These are phyloP conservation scores for Axis porcinus DNA, from an alignment of 2,113 vertebrate genomes.

Conservation along the genomic window DNA sequence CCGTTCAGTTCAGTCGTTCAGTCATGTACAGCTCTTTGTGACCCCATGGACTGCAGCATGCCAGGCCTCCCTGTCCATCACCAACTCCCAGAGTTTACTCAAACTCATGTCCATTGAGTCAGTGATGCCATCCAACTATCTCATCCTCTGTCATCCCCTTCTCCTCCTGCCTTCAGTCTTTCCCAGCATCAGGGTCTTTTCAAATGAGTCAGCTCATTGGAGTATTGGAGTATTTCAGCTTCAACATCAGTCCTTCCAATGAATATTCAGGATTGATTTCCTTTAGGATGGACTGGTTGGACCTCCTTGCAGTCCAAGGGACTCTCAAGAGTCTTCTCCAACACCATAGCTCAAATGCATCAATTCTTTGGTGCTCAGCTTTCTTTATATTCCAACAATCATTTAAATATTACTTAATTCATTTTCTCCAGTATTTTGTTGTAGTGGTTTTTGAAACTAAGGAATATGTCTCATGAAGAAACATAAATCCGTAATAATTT, in stretches of 20 bases:
- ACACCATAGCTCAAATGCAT: not conserved
- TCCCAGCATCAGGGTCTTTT: not conserved
- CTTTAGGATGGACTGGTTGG: not conserved
- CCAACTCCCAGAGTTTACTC: not conserved
- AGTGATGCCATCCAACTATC: not conserved
- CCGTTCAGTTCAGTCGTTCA: rapidly evolving
- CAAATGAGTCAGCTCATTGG: not conserved
- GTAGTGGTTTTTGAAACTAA: not conserved
- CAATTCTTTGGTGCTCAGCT: not conserved
- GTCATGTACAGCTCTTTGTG: not conserved
- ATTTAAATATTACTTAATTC: constrained; percentile 11
- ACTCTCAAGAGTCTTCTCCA: not conserved
- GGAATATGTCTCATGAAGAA: not conserved
- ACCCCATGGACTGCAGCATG: rapidly evolving
- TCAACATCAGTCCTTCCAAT: not conserved
- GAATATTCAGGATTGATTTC: not conserved
- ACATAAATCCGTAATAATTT: not conserved
- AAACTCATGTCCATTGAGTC: not conserved
- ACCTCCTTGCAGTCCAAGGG: not conserved
- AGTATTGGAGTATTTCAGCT: not conserved
- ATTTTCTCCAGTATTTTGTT: not conserved
- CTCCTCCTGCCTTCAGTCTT: not conserved
- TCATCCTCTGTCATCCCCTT: not conserved
- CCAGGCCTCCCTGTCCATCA: not conserved
- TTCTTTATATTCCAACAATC: not conserved